A percentile compares a stretch with the other conserved stretches of the same genome.
Evolutionary conservation across 2,797 vertebrate genomes (phyloP).

Genomic region (Holocentrus rufus): DNA sequence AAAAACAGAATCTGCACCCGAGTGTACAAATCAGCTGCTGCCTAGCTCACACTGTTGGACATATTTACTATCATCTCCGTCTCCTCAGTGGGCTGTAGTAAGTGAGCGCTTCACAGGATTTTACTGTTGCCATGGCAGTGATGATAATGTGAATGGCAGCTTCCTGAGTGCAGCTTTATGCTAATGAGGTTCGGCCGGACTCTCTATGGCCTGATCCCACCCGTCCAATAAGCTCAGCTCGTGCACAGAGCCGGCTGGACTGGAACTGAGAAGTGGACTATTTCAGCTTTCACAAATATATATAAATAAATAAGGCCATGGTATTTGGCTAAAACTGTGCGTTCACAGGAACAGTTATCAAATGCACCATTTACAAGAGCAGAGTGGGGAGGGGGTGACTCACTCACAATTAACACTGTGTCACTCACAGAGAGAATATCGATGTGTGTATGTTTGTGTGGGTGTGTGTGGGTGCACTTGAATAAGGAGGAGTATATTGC

Average conservation of each 20-base stretch:
- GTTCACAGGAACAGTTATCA: constrained; percentile 27
- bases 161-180: constrained; percentile 65
- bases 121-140: constrained; percentile 74
- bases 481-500: neutral
- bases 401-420: constrained; percentile 13
- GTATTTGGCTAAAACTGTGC: constrained; percentile 30
- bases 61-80: constrained; percentile 5
- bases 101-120: constrained; percentile 38
- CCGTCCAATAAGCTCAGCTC: constrained; percentile 52
- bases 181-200: constrained; percentile 59
- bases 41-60: neutral
- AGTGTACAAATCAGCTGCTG: constrained; percentile 4
- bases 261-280: constrained; percentile 12
- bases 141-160: constrained; percentile 56
- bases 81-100: constrained; percentile 27
- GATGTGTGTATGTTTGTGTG: constrained; percentile 5
- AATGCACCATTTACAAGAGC: constrained; percentile 24
- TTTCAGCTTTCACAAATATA: constrained; percentile 32
- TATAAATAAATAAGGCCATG: constrained; percentile 1
- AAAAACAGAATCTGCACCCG: neutral
- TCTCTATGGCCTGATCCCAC: constrained; percentile 57
- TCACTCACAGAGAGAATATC: constrained; percentile 20
- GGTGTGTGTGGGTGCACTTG: constrained; percentile 15
- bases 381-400: constrained; percentile 16
- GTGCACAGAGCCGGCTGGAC: constrained; percentile 33